phyloP scores from a whole-genome alignment of 2,113 vertebrate genomes.

The Potamarius usumacintae region DNA sequence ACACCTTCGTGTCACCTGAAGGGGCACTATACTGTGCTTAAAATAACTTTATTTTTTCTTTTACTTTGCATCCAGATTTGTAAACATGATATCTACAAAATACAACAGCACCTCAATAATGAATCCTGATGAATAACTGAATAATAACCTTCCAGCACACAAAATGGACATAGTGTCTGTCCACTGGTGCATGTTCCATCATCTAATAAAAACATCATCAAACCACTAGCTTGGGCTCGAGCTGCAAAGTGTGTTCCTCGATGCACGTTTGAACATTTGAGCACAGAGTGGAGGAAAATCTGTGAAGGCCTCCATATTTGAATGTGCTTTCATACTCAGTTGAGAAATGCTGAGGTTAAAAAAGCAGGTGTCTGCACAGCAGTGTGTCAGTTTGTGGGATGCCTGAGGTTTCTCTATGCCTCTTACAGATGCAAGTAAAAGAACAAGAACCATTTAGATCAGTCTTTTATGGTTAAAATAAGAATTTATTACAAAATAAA shows the following conservation, averaged over 20 bases:
- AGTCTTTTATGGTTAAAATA: neutral
- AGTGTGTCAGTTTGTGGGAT: neutral
- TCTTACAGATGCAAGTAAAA: neutral
- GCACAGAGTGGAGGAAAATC: neutral
- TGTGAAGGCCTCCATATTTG: neutral
- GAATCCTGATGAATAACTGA: neutral
- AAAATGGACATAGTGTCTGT: neutral
- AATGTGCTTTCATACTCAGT: neutral
- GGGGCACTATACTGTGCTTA: neutral
- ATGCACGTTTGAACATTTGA: neutral
- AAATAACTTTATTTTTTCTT: neutral
- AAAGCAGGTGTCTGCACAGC: neutral
- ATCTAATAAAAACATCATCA: neutral
- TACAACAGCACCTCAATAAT: neutral
- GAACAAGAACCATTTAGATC: neutral
- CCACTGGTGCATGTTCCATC: neutral
- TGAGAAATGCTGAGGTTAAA: slow-evolving; percentile 4
- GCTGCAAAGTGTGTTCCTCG: neutral
- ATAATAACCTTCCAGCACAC: neutral
- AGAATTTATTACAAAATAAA: neutral
- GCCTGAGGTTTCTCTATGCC: neutral
- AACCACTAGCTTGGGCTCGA: slow-evolving; percentile 35
- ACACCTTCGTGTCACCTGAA: neutral
- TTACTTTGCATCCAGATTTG: neutral
- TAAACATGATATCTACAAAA: neutral